Conservation (phyloP, 2,888 invertebrate genomes). For the Volucella inanis region DNA sequence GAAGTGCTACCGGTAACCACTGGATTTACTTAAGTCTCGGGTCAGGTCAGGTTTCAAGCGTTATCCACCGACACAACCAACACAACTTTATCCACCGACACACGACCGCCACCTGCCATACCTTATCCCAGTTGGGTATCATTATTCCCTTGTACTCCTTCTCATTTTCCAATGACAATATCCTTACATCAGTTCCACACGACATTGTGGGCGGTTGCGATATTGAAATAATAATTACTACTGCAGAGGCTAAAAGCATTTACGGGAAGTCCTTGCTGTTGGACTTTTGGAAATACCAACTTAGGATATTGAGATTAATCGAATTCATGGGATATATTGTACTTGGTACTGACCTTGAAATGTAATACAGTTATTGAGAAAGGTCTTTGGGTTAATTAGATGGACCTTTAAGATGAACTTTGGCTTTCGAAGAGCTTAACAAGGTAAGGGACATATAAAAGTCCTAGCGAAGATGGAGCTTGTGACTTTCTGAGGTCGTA, state of each 20-base stretch:
- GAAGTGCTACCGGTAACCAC: conserved; percentile 73
- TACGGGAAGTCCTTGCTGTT: too few species aligned
- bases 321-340: too few species aligned
- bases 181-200: conserved; percentile 7
- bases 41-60: conserved; percentile 7
- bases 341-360: too few species aligned
- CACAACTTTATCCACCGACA: background rate
- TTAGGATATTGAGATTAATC: too few species aligned
- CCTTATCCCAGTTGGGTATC: conserved; percentile 19
- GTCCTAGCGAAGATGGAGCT: too few species aligned
- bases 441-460: too few species aligned
- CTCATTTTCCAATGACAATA: background rate
- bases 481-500: too few species aligned
- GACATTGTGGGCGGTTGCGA: conserved; percentile 31
- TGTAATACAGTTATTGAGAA: too few species aligned
- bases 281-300: too few species aligned
- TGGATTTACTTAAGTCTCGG: conserved; percentile 70
- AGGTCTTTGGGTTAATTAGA: too few species aligned
- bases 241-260: conserved; percentile 48
- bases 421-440: too few species aligned
- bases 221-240: conserved; percentile 70
- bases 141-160: background rate
- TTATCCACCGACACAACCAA: background rate
- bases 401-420: too few species aligned
- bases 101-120: conserved; percentile 32